Base-by-base conservation (phyloP, 1,140 invertebrate genomes). In the Cotesia glomerata region DNA sequence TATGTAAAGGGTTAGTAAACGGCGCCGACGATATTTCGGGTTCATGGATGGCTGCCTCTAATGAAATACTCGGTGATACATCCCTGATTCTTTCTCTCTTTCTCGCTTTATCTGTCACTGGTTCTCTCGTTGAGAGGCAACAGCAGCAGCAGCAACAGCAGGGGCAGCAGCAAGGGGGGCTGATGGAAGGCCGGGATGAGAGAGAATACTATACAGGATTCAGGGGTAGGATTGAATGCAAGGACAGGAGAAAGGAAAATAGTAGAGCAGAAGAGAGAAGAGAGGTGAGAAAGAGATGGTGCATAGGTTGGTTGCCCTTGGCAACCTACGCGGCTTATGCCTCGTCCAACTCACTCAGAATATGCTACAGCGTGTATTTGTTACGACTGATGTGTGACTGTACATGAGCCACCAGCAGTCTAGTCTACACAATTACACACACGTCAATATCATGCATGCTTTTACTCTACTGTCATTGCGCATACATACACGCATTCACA, bases 271-370 rank as follows among this genome's bases (percentile, higher is more conserved):
- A 32, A 59, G 71, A 68, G 49, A 72, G 63, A n/a, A 58, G 63
- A 56, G 67, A 73, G 14, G 73, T 75, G 74, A 74, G 76, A 69
- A 61, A 74, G 79, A 79, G 67, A 69, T 58, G 74, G 75, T 68
- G 69, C 71, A 73, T 75, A 77, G 74, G 80, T 81, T 82, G 77
- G 83, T 84, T 83, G 81, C 81, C 82, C 78, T 67, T 83, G 77
- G 82, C 83, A 84, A 84, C 83, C 79, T 77, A 82, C 80, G 80
- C 76, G 78, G 75, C 67, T 77, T 76, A 77, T 76, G 75, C 76
- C 73, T 70, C 74, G 73, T 51, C 62, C 62, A 14, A 51, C 69
- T 9, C 64, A 54, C 18, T 56, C 36, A 8, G 52, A 72, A 66
- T 72, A 66, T 66, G 63, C 63, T 65, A 65, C 62, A 71, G 61